Base-by-base conservation (phyloP, 2,113 vertebrate genomes). In the Alligator mississippiensis region DNA sequence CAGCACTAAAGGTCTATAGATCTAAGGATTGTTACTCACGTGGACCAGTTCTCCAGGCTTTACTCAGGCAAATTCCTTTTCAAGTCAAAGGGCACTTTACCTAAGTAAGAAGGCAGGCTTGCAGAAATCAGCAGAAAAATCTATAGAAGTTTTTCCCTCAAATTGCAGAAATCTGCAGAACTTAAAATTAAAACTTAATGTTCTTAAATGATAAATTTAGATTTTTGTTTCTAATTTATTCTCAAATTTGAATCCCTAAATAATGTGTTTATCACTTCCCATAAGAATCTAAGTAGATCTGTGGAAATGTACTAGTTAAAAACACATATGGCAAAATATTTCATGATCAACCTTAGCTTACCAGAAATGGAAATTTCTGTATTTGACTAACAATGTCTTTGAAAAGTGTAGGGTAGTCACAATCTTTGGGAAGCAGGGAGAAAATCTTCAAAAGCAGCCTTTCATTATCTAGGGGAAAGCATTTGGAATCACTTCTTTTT, bases 141-240 rank as follows among this genome's bases (percentile, higher is more conserved):
- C 25, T 4, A 1, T 47, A 28, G 22, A 19, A 63, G 4, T 47
- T 16, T 84, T 62, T 4, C 66, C 72, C 14, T 30, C 5, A 0
- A 75, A 1, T 1, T 18, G 82, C 24, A 14, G 17, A 47, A 34
- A 4, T 24, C 77, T 21, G 57, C 77, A 2, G 59, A 0, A 55
- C 11, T 47, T 0, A 5, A 54, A 4, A 54, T 4, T 34, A 6
- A 77, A 81, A 76, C 22, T 30, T n/a, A 62, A 63, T 0, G 14
- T 28, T 63, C 5, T 30, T 2, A 13, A 55, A 87, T 47, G 47
- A 47, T 47, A 47, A 47, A 47, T 47, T 47, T 47, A 76, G 18
- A 2, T 9, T 57, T 24, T 3, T 0, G 5, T 18, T 54, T 2
- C 3, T 19, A 14, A 89, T 57, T 1, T 4, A 4, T 77, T 79